Conservation (phyloP, 2,888 invertebrate genomes). For the Pardosa pseudoannulata region DNA sequence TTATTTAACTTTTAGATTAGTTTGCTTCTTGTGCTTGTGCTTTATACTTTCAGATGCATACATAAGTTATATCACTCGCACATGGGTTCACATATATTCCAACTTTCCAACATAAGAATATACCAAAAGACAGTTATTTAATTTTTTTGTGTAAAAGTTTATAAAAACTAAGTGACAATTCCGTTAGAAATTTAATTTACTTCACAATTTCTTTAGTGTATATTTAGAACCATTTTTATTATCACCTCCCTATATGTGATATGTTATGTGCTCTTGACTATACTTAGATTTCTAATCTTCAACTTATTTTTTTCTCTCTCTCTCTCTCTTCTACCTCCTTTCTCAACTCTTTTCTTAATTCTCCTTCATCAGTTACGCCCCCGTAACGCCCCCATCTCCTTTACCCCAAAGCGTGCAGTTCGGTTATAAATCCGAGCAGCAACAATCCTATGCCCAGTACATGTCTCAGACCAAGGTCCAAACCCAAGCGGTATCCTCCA, state of each 20-base stretch:
- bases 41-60: too few species aligned
- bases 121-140: too few species aligned
- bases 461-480: constrained; percentile 37
- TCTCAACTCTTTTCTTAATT: constrained; percentile 1
- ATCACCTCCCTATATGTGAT: neutral
- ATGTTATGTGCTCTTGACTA: neutral
- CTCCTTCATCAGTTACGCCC: neutral
- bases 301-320: neutral
- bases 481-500: constrained; percentile 44
- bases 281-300: neutral
- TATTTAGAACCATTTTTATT: too few species aligned
- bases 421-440: constrained; percentile 38
- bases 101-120: too few species aligned
- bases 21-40: too few species aligned
- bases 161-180: too few species aligned
- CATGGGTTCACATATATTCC: too few species aligned
- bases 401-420: constrained; percentile 43
- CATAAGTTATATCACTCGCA: too few species aligned
- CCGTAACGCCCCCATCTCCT: constrained; percentile 48
- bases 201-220: too few species aligned
- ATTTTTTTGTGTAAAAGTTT: too few species aligned
- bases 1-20: too few species aligned
- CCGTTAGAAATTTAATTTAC: too few species aligned
- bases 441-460: constrained; percentile 34
- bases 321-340: neutral